Base-by-base conservation (phyloP, 2,113 vertebrate genomes). In the Diadophis punctatus region DNA sequence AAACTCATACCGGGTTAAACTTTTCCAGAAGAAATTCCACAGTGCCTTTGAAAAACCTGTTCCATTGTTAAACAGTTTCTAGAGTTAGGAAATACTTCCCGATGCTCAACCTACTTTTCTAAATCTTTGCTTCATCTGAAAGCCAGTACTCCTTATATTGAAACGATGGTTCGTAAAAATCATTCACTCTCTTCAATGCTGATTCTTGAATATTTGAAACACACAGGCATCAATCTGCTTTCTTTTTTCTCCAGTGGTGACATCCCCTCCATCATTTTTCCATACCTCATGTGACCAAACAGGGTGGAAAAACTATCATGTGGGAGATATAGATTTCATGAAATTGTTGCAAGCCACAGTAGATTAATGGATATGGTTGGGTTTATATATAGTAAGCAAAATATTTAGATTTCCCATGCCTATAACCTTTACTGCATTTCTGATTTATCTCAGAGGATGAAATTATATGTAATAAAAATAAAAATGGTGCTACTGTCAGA, bases 401-500 rank as follows among this genome's bases (percentile, higher is more conserved):
- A 22, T 46, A 34, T 46, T 86, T 56, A 55, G 53, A 56, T 90
- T 49, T 27, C 27, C 25, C 46, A 68, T 68, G 27, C 14, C 56
- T 20, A n/a, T 30, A 27, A 2, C 48, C 49, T 92, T 87, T 43
- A 68, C n/a, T 53, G 56, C 20, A 46, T 92, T 52, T 88, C 8
- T 52, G 39, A n/a, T 49, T 74, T 30, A 88, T 55, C 86, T 92
- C 86, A 55, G 34, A 88, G 49, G 23, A 43, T 53, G 58, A 39
- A 91, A 86, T 91, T 86, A n/a, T 43, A 74, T 88, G 58, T 16
- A 18, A 91, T 48, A 51, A 87, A 52, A 91, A 91, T 43, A 88
- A 49, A 74, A 49, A 53, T 49, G 49, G 8, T 18, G n/a, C 56
- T 86, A 39, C 23, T 85, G 39, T 53, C 18, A 89, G 56, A 89